phyloP scores from a whole-genome alignment of 2,113 vertebrate species.

The Larimichthys polyactis region DNA sequence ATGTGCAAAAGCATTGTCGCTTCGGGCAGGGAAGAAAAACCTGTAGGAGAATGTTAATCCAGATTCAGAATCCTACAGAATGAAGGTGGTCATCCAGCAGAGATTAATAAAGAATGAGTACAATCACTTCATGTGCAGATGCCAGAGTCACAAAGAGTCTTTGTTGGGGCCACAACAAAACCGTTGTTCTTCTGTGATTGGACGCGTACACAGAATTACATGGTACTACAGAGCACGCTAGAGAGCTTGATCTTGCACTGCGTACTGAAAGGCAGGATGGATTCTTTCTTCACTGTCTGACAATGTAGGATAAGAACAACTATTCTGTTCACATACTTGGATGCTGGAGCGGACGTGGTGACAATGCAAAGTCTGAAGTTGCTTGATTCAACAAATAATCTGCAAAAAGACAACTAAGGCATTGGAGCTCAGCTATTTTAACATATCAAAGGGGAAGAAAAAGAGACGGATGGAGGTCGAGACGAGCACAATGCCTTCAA shows the following conservation, averaged over 20 bases:
- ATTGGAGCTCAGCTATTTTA: neutral
- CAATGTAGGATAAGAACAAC: slow-evolving; percentile 31
- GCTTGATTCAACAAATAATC: neutral
- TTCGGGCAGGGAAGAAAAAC: slow-evolving; percentile 50
- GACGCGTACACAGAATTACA: slow-evolving; percentile 82
- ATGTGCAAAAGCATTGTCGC: neutral
- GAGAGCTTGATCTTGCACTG: slow-evolving; percentile 76
- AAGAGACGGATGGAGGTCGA: slow-evolving; percentile 41
- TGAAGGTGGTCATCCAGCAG: slow-evolving; percentile 85
- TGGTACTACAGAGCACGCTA: slow-evolving; percentile 74
- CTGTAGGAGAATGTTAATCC: slow-evolving; percentile 89
- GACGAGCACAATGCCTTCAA: slow-evolving; percentile 31
- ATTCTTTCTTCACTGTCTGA: slow-evolving; percentile 77
- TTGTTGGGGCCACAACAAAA: slow-evolving; percentile 88
- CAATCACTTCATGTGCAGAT: slow-evolving; percentile 86
- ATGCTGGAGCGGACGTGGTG: slow-evolving; percentile 3
- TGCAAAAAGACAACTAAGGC: neutral
- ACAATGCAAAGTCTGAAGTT: neutral
- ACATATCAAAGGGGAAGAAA: neutral
- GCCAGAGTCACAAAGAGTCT: slow-evolving; percentile 88
- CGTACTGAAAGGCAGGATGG: slow-evolving; percentile 79
- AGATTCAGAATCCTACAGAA: slow-evolving; percentile 75
- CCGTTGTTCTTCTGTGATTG: slow-evolving; percentile 83
- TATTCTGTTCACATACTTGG: slow-evolving; percentile 65
- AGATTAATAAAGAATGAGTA: slow-evolving; percentile 91